phyloP scores from a whole-genome alignment of 2,888 invertebrate species.

The Lasioglossum calceatum region DNA sequence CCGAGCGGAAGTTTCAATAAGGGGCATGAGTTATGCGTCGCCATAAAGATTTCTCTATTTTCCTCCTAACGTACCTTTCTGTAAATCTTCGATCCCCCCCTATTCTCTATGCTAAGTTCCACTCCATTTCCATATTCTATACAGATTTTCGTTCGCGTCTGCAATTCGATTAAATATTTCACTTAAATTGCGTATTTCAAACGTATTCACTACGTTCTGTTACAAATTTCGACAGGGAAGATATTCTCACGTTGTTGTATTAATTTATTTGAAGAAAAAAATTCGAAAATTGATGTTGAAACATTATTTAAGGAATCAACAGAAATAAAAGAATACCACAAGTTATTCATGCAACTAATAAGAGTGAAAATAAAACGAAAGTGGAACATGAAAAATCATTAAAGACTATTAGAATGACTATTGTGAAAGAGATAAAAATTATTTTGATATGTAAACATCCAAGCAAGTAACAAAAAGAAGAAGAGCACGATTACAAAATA shows the following conservation, averaged over 20 bases:
- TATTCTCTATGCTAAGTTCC: not conserved
- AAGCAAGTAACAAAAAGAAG: not conserved
- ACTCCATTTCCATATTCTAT: slow-evolving; percentile 12
- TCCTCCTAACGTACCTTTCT: slow-evolving; percentile 50
- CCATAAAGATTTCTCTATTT: slow-evolving; percentile 77
- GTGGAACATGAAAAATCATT: not conserved
- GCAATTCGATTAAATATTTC: not conserved
- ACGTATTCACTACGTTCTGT: not conserved
- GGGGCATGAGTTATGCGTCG: slow-evolving; percentile 77
- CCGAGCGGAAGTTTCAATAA: slow-evolving; percentile 80
- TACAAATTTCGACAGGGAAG: not conserved
- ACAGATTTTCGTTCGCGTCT: not conserved
- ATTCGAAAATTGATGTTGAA: not conserved
- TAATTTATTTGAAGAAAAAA: not conserved
- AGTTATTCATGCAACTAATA: not conserved
- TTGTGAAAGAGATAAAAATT: not conserved
- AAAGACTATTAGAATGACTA: not conserved
- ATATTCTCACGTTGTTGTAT: not conserved
- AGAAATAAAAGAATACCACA: not conserved
- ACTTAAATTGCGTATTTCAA: not conserved
- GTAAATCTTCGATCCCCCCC: slow-evolving; percentile 41
- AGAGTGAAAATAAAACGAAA: not conserved
- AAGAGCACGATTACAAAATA: not conserved
- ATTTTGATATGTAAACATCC: not conserved
- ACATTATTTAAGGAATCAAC: not conserved